Percentiles rank a stretch among this genome's conserved stretches.
phyloP scores from a whole-genome alignment of 2,888 invertebrate genomes.

The Epiperipatus broadwayi region DNA sequence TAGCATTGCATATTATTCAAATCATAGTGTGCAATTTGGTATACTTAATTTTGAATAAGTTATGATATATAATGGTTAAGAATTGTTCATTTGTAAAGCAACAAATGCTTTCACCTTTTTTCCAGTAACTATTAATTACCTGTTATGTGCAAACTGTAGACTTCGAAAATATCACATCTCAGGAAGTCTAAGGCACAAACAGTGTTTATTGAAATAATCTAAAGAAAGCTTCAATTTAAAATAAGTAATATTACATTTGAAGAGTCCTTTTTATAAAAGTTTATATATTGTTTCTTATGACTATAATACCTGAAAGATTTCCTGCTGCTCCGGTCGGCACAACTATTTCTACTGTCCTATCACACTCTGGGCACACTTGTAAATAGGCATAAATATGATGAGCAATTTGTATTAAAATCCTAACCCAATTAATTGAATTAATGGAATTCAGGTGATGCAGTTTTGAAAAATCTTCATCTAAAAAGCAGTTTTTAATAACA shows the following conservation, averaged over 20 bases:
- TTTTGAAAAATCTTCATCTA: constrained; percentile 23
- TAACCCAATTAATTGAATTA: constrained; percentile 33
- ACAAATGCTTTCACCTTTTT: too few relatives aligned
- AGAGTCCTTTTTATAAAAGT: background rate
- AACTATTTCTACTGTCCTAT: constrained; percentile 26
- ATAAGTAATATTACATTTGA: background rate
- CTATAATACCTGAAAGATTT: constrained; percentile 31
- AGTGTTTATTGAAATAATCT: too few relatives aligned
- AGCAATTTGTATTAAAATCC: constrained; percentile 31
- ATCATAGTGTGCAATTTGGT: too few relatives aligned
- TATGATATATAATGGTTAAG: too few relatives aligned
- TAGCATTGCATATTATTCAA: too few relatives aligned
- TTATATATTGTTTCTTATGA: constrained; percentile 14
- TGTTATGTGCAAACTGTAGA: too few relatives aligned
- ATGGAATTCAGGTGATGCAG: constrained; percentile 24
- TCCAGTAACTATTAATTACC: too few relatives aligned
- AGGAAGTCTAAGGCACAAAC: too few relatives aligned
- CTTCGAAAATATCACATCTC: too few relatives aligned
- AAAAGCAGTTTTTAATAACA: constrained; percentile 28
- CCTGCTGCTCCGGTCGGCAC: constrained; percentile 34
- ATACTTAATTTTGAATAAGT: too few relatives aligned
- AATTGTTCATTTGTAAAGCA: too few relatives aligned
- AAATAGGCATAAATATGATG: constrained; percentile 31
- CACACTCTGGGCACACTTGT: constrained; percentile 22
- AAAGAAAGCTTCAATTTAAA: too few relatives aligned